Base-by-base conservation (phyloP, 2,797 vertebrate genomes). In the Hemibagrus guttatus region DNA sequence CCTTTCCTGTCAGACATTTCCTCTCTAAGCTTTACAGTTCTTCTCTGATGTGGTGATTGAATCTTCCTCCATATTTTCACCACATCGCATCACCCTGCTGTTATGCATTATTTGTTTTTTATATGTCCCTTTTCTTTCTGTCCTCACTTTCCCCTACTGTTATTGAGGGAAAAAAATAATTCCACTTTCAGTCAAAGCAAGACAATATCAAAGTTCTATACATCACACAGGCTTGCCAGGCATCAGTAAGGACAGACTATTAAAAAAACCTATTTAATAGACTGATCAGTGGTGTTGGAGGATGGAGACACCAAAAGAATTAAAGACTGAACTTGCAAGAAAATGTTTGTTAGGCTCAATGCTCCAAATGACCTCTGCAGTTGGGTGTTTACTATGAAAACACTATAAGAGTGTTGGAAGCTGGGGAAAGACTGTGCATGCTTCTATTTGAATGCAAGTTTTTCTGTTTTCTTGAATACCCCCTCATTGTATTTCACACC, bases 121-220 rank as follows among this genome's bases (percentile, higher is more conserved):
- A 42, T 80, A 80, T 23, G 13, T 61, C 58, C 12, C 23, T n/a
- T n/a, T 39, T 26, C 31, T 35, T 35, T 19, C 74, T 85, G 23
- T 76, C 83, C 58, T 5, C 72, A 71, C 82, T 89, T 81, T 85
- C 90, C 31, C 88, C 84, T 85, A 23, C 85, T 87, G 85, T 88
- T 91, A 87, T 80, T 78, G 46, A 14, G 12, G 14, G 17, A n/a
- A 91, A 87, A 54, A 83, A 87, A 89, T 94, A 82, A 94, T 94
- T 93, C 93, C 83, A 89, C 89, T 92, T 91, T 90, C 72, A 72
- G 89, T 54, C 75, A 61, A 75, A 92, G 82, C 90, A 88, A 88
- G 71, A 89, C 78, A 91, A 92, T 83, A 93, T 93, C 89, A 91
- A 93, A 93, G 89, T 85, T 49, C 19, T 74, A 76, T 79, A 88